These are phyloP conservation scores for Sipha maydis DNA, from an alignment of 2,888 invertebrate genomes.

Conservation along the genomic window DNA sequence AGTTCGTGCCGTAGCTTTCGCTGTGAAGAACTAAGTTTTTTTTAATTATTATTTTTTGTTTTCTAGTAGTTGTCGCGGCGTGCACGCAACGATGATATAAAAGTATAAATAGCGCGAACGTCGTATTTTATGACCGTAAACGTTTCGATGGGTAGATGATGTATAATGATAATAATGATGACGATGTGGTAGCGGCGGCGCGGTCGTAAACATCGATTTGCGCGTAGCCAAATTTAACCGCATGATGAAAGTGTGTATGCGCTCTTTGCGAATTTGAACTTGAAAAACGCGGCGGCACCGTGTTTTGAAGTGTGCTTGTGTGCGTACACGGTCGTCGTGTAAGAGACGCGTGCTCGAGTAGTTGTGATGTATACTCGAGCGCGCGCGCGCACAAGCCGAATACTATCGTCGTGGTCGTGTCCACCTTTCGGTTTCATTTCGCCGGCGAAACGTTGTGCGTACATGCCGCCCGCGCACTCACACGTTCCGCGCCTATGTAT, in stretches of 20 bases:
- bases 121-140: background rate
- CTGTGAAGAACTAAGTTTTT: no score
- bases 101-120: background rate
- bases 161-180: no score
- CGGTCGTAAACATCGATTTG: background rate
- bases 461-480: background rate
- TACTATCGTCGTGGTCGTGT: background rate
- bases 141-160: background rate
- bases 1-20: background rate
- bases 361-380: no score
- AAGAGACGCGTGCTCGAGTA: background rate
- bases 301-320: background rate
- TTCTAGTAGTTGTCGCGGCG: background rate
- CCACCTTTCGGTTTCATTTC: constrained; percentile 1
- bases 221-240: background rate
- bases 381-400: background rate
- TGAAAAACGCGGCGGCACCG: constrained; percentile 14
- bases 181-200: background rate
- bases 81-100: background rate
- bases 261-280: constrained; percentile 41
- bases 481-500: background rate
- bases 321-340: no score
- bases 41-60: no score
- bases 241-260: background rate
- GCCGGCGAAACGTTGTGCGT: background rate